These are phyloP conservation scores for Galago senegalensis DNA, from an alignment of 2,797 vertebrate genomes.

Conservation along the genomic window DNA sequence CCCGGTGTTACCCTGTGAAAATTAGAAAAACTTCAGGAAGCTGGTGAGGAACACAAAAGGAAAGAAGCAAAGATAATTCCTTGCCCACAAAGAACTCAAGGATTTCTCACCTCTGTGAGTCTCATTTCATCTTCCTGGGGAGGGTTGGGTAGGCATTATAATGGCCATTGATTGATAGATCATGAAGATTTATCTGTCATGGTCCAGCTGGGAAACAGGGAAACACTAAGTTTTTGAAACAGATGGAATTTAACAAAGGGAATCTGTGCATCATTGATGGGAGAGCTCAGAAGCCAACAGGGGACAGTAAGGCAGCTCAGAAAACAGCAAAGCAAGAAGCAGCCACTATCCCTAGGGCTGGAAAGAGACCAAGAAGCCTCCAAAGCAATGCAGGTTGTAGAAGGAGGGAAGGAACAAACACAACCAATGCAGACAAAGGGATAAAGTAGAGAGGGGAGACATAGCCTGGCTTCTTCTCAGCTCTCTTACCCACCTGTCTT, in stretches of 20 bases:
- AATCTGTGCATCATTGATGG: neutral
- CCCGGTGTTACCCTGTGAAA: neutral
- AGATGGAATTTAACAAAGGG: conserved; percentile 13
- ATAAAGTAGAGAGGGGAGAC: neutral
- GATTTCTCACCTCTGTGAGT: neutral
- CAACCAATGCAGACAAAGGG: neutral
- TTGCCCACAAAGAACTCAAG: neutral
- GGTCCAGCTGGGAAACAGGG: neutral
- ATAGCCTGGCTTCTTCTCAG: neutral
- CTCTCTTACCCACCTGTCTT: neutral
- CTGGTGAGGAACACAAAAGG: neutral
- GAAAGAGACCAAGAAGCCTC: neutral
- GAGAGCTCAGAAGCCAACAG: neutral
- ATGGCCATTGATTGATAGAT: neutral
- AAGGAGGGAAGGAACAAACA: neutral
- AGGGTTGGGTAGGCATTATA: neutral
- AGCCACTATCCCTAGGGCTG: neutral
- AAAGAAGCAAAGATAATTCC: neutral
- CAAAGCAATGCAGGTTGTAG: neutral
- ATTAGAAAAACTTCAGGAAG: neutral
- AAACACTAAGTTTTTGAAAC: conserved; percentile 29
- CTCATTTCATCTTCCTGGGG: neutral
- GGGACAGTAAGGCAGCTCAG: neutral
- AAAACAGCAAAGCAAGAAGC: conserved; percentile 16
- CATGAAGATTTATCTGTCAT: neutral